Conservation (phyloP, 1,140 invertebrate genomes). For the Thaumetopoea pityocampa region DNA sequence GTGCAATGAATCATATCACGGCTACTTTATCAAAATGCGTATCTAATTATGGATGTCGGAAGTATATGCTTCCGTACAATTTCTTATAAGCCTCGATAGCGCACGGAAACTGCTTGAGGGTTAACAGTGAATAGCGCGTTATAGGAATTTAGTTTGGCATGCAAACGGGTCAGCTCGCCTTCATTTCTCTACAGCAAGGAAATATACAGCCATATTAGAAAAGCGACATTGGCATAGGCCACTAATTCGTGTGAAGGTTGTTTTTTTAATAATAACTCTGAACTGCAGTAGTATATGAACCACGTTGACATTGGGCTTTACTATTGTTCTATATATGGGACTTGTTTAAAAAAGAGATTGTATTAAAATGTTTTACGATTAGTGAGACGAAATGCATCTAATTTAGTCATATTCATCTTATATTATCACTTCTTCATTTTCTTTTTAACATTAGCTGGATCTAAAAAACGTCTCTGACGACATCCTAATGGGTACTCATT, state of each 20-base stretch:
- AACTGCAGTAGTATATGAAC: too few species aligned
- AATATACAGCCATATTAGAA: constrained; percentile 7
- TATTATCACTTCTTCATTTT: too few species aligned
- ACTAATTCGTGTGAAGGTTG: constrained; percentile 4
- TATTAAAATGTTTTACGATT: too few species aligned
- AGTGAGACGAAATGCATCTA: too few species aligned
- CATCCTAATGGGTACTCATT: too few species aligned
- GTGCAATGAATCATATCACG: constrained; percentile 38
- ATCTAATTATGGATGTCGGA: constrained; percentile 51
- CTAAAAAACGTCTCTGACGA: too few species aligned
- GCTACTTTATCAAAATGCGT: constrained; percentile 26
- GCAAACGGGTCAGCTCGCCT: constrained; percentile 9
- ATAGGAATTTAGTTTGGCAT: constrained; percentile 10
- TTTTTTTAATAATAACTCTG: constrained; percentile 4
- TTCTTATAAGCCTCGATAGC: constrained; percentile 30
- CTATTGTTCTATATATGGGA: too few species aligned
- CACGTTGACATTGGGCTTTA: too few species aligned
- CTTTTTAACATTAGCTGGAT: too few species aligned
- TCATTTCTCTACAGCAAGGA: constrained; percentile 11
- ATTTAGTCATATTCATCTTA: too few species aligned
- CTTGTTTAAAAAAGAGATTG: too few species aligned
- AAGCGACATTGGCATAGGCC: not conserved
- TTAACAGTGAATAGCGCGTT: constrained; percentile 17
- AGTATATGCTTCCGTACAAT: constrained; percentile 45
- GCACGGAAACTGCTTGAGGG: constrained; percentile 36